Percentiles rank a stretch among this genome's conserved stretches.
Evolutionary conservation across 2,797 vertebrate species (phyloP).

Genomic region (Epinephelus awoara): DNA sequence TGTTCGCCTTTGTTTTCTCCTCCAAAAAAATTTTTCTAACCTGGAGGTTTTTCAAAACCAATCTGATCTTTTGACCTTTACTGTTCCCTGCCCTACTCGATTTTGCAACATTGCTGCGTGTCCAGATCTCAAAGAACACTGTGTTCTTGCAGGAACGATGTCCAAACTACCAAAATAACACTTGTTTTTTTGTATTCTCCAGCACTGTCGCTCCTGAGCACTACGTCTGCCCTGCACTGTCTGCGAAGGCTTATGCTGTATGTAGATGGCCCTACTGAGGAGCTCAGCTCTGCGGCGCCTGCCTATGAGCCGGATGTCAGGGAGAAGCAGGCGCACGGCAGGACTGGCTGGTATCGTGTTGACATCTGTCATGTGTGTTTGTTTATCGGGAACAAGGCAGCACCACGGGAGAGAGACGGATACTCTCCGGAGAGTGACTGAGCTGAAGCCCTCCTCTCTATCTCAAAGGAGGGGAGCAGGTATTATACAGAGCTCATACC

Average conservation of each 20-base stretch:
- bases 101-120: neutral
- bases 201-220: neutral
- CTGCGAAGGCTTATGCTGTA: constrained; percentile 8
- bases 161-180: constrained; percentile 4
- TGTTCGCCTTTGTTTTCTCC: neutral
- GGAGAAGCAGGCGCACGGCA: constrained; percentile 20
- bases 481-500: constrained; percentile 23
- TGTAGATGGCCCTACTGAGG: constrained; percentile 36
- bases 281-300: constrained; percentile 17
- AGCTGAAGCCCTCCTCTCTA: constrained; percentile 41
- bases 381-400: constrained; percentile 67
- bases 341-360: constrained; percentile 56
- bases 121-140: neutral
- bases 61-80: neutral
- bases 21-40: neutral
- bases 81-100: neutral
- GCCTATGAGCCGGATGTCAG: constrained; percentile 35
- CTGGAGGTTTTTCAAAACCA: neutral
- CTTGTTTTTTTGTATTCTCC: neutral
- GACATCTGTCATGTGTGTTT: constrained; percentile 78
- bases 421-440: constrained; percentile 53
- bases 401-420: constrained; percentile 53
- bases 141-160: neutral
- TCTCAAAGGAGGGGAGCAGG: constrained; percentile 10
- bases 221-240: neutral